Evolutionary conservation across 2,113 vertebrate genomes (phyloP), one percentile per base, ranked within the genome.

Genomic region (Excalfactoria chinensis): DNA sequence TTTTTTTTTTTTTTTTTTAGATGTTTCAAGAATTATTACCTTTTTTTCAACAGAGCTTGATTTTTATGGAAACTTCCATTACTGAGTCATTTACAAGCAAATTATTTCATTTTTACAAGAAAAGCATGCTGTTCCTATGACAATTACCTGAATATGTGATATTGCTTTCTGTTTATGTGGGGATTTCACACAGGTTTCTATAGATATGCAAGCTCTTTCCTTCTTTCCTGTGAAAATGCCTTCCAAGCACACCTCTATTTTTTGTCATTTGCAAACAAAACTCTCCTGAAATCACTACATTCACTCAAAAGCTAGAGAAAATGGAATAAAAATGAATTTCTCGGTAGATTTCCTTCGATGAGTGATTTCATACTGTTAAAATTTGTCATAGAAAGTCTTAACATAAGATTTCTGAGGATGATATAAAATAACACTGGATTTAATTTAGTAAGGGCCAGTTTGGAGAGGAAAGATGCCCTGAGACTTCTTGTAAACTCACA

Each of bases 41-140:
- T 81, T n/a, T 64, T 84, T 79, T 69, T n/a, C n/a, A 53, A 44
- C 11, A 35, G 44, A 49, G 3, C 37, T 37, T 75, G 28, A 43
- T 83, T 95, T 83, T 88, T 91, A 77, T 80, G 75, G 85, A 88
- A 85, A 41, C 55, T 6, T 80, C 32, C 44, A 9, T 86, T 80
- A 86, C 73, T 49, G 59, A 68, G 30, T 91, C 25, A 70, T 78
- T 93, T 92, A 55, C 58, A 93, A 91, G 51, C 41, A 94, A 86
- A 86, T 83, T 46, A 73, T 70, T 69, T 81, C 25, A 80, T 78
- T 93, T 44, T 60, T 59, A 72, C 13, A 77, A 67, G 13, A 73
- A 53, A 53, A 74, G 2, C 53, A 6, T 56, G 41, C 21, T 48
- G 11, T 7, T 90, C 49, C 35, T 84, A 64, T 66, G 62, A 78